These are phyloP conservation scores for Nothura maculosa DNA, from an alignment of 2,797 vertebrate species.

Conservation along the genomic window DNA sequence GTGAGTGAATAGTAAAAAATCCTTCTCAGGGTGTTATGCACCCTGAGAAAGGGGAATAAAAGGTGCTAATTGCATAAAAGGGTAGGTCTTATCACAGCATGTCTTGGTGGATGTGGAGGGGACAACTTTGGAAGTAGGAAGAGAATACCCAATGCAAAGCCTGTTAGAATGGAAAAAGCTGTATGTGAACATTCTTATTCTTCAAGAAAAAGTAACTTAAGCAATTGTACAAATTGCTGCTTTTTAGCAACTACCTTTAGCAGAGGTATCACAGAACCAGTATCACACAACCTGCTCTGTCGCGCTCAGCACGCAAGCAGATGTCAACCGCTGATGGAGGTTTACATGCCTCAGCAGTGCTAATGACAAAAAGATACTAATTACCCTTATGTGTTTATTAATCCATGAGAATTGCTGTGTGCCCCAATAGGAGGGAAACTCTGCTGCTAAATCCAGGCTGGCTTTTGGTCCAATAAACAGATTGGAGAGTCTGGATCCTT, in stretches of 20 bases:
- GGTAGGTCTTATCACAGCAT: background rate
- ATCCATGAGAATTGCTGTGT: background rate
- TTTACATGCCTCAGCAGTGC: background rate
- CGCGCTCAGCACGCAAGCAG: background rate
- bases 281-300: background rate
- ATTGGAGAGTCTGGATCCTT: background rate
- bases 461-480: background rate
- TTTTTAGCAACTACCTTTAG: background rate
- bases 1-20: background rate
- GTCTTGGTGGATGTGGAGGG: background rate
- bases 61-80: background rate
- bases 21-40: background rate
- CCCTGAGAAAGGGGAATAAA: too few species aligned
- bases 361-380: background rate
- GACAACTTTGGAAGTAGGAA: background rate
- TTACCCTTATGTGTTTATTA: background rate
- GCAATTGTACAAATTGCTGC: background rate
- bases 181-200: background rate
- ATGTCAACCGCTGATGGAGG: background rate
- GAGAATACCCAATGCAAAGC: background rate
- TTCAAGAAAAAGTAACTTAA: background rate
- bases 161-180: background rate
- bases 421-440: too few species aligned
- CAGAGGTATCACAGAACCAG: background rate
- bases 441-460: background rate